A percentile compares a stretch with the other conserved stretches of the same genome.
phyloP scores from a whole-genome alignment of 2,888 invertebrate genomes.

The Meiosimyza decipiens region DNA sequence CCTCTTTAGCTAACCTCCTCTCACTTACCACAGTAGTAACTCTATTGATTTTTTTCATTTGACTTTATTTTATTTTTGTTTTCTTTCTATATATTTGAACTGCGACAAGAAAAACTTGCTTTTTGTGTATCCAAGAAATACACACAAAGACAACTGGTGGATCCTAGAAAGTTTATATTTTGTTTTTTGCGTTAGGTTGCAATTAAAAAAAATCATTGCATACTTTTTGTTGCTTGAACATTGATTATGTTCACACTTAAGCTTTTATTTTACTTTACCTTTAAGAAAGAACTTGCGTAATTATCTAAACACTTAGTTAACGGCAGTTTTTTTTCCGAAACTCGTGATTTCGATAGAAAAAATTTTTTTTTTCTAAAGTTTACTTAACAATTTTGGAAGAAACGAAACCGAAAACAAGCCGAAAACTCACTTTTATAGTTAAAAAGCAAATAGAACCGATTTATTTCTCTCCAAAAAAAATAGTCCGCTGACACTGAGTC shows the following conservation, averaged over 20 bases:
- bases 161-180: not conserved
- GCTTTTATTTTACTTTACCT: too few species aligned
- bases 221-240: conserved; percentile 14
- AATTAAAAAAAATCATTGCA: not conserved
- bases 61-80: too few species aligned
- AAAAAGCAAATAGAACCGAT: conserved; percentile 4
- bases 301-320: too few species aligned
- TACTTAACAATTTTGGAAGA: not conserved
- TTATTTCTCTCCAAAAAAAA: not conserved
- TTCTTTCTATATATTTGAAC: not conserved
- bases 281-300: too few species aligned
- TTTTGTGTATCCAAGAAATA: conserved; percentile 16
- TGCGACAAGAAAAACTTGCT: not conserved
- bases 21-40: too few species aligned
- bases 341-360: too few species aligned
- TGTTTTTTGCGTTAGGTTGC: not conserved
- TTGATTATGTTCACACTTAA: not conserved
- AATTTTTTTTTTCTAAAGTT: not conserved
- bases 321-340: too few species aligned
- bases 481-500: not conserved
- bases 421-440: too few species aligned
- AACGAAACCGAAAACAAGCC: not conserved
- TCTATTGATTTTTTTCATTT: conserved; percentile 21
- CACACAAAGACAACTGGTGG: conserved; percentile 7
- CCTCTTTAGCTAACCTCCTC: too few species aligned